Evolutionary conservation across 1,140 invertebrate genomes (phyloP).

Genomic region (Brachionus calyciflorus): DNA sequence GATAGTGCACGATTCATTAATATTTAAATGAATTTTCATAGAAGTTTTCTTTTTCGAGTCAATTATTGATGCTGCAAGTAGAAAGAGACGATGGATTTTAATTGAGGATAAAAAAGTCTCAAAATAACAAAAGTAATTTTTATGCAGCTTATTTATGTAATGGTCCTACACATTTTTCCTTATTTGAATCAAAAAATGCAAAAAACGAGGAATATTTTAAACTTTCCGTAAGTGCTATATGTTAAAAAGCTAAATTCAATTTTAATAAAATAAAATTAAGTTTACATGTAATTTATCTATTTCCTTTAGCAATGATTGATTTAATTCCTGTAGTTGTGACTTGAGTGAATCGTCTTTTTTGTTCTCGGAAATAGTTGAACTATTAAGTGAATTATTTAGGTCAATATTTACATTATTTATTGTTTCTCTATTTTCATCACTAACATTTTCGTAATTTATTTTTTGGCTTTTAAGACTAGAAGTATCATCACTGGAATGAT

Average conservation of each 20-base stretch:
- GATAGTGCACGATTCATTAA: no score
- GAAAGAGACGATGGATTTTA: no score
- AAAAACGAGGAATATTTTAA: no score
- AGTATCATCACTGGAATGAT: slow-evolving; percentile 33
- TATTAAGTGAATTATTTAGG: neutral
- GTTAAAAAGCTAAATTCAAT: neutral
- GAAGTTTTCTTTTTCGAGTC: no score
- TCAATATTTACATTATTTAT: neutral
- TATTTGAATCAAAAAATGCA: no score
- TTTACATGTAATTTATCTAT: slow-evolving; percentile 22
- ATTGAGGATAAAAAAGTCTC: no score
- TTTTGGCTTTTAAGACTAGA: slow-evolving; percentile 3
- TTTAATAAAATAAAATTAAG: neutral
- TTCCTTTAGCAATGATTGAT: slow-evolving; percentile 12
- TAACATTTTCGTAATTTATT: neutral
- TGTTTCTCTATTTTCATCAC: neutral
- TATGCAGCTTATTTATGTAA: no score
- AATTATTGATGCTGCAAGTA: no score
- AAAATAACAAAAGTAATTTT: no score
- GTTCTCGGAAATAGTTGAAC: neutral
- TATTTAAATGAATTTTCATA: no score
- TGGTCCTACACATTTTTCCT: no score
- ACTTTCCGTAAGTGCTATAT: neutral
- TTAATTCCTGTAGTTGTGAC: slow-evolving; percentile 14
- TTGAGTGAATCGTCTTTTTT: neutral